Conservation (phyloP, 2,888 invertebrate species). For the Linhomoeus sp. region DNA sequence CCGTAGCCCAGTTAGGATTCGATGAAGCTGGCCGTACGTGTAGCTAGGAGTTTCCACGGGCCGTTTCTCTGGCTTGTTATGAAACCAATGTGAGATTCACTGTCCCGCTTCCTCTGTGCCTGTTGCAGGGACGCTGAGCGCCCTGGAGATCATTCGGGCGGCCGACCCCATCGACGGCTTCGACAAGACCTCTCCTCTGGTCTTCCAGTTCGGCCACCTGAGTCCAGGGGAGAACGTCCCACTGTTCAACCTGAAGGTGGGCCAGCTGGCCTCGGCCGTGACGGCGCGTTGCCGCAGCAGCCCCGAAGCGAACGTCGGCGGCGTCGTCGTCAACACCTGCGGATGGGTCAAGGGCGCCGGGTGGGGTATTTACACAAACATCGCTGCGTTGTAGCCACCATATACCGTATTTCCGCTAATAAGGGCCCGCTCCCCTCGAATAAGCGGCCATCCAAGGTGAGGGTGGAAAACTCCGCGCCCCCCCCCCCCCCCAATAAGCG, state of each 20-base stretch:
- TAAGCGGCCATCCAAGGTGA: no score
- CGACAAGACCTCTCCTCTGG: slow-evolving; percentile 64
- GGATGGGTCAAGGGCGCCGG: slow-evolving; percentile 88
- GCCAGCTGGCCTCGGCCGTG: slow-evolving; percentile 38
- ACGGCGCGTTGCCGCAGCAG: slow-evolving; percentile 7
- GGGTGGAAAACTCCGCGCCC: no score
- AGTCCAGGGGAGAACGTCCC: slow-evolving; percentile 52
- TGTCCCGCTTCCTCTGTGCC: not conserved
- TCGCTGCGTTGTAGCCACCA: not conserved
- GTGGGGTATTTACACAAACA: slow-evolving; percentile 36
- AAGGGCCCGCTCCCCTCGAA: no score
- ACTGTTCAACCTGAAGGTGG: slow-evolving; percentile 60
- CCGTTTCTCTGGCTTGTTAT: no score
- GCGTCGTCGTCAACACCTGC: slow-evolving; percentile 86
- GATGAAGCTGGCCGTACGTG: no score
- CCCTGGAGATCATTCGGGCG: slow-evolving; percentile 58
- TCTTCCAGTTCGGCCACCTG: slow-evolving; percentile 79
- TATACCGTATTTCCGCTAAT: no score
- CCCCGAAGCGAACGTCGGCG: slow-evolving; percentile 34
- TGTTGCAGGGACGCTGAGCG: slow-evolving; percentile 16
- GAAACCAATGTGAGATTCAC: no score
- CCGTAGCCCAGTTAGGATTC: no score
- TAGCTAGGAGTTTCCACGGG: no score
- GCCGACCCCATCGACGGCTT: slow-evolving; percentile 87
- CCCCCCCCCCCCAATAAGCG: no score